Percentiles rank a stretch among this genome's conserved stretches.
phyloP scores from a whole-genome alignment of 2,113 vertebrate genomes.

The Oncorhynchus masou region DNA sequence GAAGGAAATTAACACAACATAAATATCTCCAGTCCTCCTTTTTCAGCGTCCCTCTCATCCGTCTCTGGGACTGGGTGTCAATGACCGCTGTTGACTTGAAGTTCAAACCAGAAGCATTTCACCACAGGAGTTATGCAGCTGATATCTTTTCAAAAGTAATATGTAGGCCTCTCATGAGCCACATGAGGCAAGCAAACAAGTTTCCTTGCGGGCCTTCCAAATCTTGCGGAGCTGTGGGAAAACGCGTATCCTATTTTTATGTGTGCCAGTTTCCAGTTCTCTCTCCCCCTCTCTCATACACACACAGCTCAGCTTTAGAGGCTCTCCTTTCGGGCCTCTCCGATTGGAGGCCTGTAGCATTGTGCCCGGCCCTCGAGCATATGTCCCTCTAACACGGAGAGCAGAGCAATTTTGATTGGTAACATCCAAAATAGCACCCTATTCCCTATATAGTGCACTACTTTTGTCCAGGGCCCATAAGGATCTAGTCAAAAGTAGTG shows the following conservation, averaged over 20 bases:
- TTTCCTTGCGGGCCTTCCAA: conserved; percentile 37
- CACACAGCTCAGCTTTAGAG: conserved; percentile 1
- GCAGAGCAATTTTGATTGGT: conserved; percentile 11
- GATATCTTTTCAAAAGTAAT: conserved; percentile 24
- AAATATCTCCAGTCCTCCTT: too few relatives aligned
- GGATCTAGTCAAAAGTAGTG: too few relatives aligned
- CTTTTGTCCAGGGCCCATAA: too few relatives aligned
- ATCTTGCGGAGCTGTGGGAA: conserved; percentile 25
- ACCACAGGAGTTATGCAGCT: conserved; percentile 14
- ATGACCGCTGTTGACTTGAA: conserved; percentile 21
- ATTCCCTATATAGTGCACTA: too few relatives aligned
- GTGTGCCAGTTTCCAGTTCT: conserved; percentile 55
- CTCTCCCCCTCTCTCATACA: too few relatives aligned
- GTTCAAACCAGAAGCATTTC: conserved; percentile 18
- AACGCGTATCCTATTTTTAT: conserved; percentile 55
- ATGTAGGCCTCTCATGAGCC: conserved; percentile 30
- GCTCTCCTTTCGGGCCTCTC: conserved; percentile 54
- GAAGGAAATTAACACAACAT: too few relatives aligned
- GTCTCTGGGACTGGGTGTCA: conserved; percentile 21
- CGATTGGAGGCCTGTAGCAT: conserved; percentile 34
- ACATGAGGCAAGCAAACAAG: conserved; percentile 21
- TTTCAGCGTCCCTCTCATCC: conserved; percentile 1
- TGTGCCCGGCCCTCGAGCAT: conserved; percentile 49
- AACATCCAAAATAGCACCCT: too few relatives aligned
- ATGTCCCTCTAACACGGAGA: conserved; percentile 41